These are phyloP conservation scores for Corythoichthys haematopterus DNA, from an alignment of 2,113 vertebrate genomes.

Conservation along the genomic window DNA sequence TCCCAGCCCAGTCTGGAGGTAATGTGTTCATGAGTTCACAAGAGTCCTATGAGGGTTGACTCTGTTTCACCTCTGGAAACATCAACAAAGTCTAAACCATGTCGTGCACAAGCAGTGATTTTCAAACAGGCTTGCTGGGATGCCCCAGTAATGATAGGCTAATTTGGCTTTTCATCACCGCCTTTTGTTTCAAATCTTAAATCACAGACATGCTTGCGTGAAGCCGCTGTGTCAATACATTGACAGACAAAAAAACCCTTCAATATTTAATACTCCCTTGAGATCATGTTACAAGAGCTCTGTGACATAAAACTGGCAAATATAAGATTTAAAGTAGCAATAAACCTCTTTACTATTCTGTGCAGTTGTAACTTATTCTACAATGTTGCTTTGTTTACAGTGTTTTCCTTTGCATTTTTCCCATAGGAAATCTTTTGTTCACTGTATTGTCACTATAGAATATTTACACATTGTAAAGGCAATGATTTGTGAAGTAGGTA, in stretches of 20 bases:
- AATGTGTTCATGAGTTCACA: constrained; percentile 33
- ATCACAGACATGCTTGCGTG: constrained; percentile 35
- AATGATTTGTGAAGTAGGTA: background rate
- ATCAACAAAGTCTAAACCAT: constrained; percentile 33
- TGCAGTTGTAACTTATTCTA: background rate
- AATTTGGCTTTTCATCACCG: constrained; percentile 61
- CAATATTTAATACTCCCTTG: constrained; percentile 39
- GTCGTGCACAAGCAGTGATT: constrained; percentile 13
- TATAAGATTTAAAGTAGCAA: background rate
- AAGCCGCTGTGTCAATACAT: constrained; percentile 51
- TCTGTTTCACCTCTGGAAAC: constrained; percentile 56
- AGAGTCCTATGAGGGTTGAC: constrained; percentile 47
- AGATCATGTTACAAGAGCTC: constrained; percentile 37
- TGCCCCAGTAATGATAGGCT: constrained; percentile 56
- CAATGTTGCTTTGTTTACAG: background rate
- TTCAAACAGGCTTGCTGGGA: constrained; percentile 41
- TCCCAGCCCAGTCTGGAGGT: constrained; percentile 19
- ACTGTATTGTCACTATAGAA: background rate
- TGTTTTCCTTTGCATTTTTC: background rate
- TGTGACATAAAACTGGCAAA: background rate
- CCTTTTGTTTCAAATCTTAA: constrained; percentile 54
- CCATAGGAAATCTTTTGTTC: background rate
- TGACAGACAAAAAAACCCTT: constrained; percentile 52
- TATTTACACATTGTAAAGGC: background rate
- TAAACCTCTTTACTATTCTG: background rate